phyloP scores from a whole-genome alignment of 2,797 vertebrate genomes.

The Poecilia picta region DNA sequence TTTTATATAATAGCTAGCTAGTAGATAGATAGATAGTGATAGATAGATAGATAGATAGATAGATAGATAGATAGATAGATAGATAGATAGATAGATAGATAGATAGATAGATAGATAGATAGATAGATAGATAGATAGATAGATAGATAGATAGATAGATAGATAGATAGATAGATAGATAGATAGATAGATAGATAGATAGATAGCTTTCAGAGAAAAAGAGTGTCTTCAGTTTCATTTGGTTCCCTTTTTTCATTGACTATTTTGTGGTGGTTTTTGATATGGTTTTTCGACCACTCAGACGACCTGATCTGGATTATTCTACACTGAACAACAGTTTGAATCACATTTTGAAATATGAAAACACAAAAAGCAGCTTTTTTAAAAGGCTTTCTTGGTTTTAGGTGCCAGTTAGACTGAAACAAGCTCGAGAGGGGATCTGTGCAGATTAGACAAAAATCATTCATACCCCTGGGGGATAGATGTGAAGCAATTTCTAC shows the following conservation, averaged over 20 bases:
- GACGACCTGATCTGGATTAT: too few species aligned
- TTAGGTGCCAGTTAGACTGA: not conserved
- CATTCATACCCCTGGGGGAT: not conserved
- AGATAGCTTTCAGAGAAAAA: not conserved
- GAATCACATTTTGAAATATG: not conserved
- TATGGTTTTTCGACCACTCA: not conserved
- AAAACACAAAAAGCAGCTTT: not conserved
- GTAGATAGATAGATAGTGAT: too few species aligned
- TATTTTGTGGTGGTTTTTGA: not conserved
- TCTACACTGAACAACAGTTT: too few species aligned
- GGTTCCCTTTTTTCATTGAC: not conserved
- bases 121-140: too few species aligned
- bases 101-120: too few species aligned
- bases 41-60: too few species aligned
- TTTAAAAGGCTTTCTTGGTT: not conserved
- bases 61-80: too few species aligned
- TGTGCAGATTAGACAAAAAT: not conserved
- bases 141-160: too few species aligned
- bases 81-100: too few species aligned
- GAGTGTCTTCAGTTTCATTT: not conserved
- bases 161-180: too few species aligned
- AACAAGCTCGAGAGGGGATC: not conserved
- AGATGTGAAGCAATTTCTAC: not conserved
- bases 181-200: not conserved
- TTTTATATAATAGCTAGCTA: too few species aligned